Evolutionary conservation across 2,888 invertebrate genomes (phyloP).

Genomic region (Labia minor): DNA sequence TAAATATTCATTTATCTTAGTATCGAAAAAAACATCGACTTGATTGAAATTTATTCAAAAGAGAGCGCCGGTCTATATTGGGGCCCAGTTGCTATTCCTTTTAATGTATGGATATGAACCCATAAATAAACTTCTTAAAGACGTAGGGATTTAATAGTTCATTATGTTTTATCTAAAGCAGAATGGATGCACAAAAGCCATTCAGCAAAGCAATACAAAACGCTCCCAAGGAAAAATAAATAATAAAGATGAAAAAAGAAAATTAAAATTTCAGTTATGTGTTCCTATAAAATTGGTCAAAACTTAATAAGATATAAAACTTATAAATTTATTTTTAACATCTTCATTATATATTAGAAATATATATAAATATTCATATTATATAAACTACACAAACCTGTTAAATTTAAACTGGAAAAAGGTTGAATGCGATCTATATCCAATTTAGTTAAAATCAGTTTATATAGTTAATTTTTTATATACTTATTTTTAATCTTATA

Average conservation of each 20-base stretch:
- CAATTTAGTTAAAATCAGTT: too few species aligned
- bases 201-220: neutral
- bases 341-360: neutral
- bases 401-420: too few species aligned
- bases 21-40: conserved; percentile 4
- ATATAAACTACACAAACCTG: too few species aligned
- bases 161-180: conserved; percentile 7
- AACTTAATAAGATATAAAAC: neutral
- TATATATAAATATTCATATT: too few species aligned
- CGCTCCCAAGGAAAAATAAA: neutral
- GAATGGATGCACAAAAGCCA: conserved; percentile 1
- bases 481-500: too few species aligned
- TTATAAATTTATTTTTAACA: neutral
- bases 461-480: too few species aligned
- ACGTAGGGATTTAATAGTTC: neutral
- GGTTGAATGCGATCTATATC: too few species aligned
- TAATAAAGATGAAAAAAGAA: neutral
- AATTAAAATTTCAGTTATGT: neutral
- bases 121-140: conserved; percentile 1
- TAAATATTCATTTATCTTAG: conserved; percentile 8
- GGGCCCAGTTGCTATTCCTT: neutral
- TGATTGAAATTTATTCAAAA: conserved; percentile 13
- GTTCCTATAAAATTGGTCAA: neutral
- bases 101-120: conserved; percentile 4
- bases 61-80: conserved; percentile 4